Conservation (phyloP, 2,113 vertebrate species). For the Quiscalus mexicanus region DNA sequence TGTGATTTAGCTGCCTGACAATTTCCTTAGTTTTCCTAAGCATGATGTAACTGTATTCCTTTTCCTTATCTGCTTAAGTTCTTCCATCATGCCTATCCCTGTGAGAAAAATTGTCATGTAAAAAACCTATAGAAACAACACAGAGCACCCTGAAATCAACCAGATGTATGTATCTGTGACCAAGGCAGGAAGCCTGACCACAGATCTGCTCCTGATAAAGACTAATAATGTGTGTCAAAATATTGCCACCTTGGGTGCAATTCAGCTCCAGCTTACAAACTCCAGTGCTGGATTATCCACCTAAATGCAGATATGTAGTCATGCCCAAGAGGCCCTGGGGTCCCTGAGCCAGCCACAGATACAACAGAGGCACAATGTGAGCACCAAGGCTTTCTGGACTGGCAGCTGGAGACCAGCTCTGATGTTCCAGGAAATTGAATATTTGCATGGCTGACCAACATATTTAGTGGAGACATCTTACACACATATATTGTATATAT, state of each 20-base stretch:
- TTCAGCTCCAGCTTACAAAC: not conserved
- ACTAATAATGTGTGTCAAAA: not conserved
- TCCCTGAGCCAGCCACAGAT: not conserved
- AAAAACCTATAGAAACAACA: not conserved
- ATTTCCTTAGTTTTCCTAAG: not conserved
- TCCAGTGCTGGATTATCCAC: not conserved
- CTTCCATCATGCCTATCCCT: not conserved
- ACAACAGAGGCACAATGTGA: accelerated
- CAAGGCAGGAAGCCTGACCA: not conserved
- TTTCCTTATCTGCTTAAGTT: not conserved
- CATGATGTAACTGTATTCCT: not conserved
- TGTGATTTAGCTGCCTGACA: not conserved
- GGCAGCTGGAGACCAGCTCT: not conserved
- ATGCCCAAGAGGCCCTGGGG: not conserved
- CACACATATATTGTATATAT: not conserved
- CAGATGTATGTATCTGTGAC: not conserved
- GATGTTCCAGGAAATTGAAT: not conserved
- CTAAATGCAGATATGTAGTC: accelerated
- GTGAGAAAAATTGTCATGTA: not conserved
- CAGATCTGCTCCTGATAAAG: not conserved
- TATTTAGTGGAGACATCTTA: not conserved
- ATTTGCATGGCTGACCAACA: not conserved
- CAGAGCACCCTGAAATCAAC: not conserved
- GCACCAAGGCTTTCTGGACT: not conserved
- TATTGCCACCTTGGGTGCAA: not conserved